phyloP scores from a whole-genome alignment of 1,140 invertebrate genomes.

The Callitettix versicolor region DNA sequence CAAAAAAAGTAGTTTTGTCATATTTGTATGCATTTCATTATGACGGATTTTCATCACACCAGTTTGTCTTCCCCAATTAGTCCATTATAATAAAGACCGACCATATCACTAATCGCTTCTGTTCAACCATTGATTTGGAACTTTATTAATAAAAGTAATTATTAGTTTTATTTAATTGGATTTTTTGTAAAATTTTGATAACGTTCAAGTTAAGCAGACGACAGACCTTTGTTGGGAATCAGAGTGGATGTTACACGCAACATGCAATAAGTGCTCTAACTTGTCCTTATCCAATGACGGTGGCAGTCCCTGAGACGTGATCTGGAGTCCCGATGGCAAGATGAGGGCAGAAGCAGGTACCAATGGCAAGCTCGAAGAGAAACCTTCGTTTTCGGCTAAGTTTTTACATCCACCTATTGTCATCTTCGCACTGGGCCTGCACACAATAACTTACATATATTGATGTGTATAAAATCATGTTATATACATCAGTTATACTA shows the following conservation, averaged over 20 bases:
- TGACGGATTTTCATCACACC: no score
- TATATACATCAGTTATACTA: not conserved
- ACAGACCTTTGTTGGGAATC: slow-evolving; percentile 21
- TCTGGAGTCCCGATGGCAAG: slow-evolving; percentile 27
- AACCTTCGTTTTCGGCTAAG: not conserved
- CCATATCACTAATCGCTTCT: no score
- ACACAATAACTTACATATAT: slow-evolving; percentile 21
- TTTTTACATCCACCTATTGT: slow-evolving; percentile 2
- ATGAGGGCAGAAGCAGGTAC: slow-evolving; percentile 18
- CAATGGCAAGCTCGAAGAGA: not conserved
- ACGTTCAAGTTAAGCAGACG: not conserved
- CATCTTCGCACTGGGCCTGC: slow-evolving; percentile 19
- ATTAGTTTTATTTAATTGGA: no score
- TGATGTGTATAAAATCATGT: not conserved
- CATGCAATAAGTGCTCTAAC: slow-evolving; percentile 29
- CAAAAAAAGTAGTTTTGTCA: no score
- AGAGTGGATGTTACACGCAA: slow-evolving; percentile 18
- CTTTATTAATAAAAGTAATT: no score
- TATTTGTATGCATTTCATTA: no score
- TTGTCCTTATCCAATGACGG: slow-evolving; percentile 29
- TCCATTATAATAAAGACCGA: no score
- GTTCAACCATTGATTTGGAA: no score
- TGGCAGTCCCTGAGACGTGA: slow-evolving; percentile 29
- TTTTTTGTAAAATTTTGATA: not conserved
- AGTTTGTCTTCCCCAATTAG: no score